Conservation (phyloP, 1,140 invertebrate genomes). For the Brachionus rotundiformis region DNA sequence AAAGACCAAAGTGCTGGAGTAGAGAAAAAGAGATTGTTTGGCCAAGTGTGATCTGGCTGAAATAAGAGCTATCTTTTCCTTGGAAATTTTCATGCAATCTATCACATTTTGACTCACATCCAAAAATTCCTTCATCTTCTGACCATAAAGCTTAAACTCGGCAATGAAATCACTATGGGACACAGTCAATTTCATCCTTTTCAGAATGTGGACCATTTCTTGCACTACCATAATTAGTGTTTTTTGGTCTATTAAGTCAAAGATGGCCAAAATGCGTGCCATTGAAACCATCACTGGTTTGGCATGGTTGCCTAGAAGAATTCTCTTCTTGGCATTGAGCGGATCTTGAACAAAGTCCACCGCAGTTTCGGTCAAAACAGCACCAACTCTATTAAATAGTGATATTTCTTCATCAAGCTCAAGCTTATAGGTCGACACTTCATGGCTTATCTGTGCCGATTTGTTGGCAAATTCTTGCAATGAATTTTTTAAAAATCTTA, state of each 20-base stretch:
- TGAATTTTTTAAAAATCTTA: not conserved
- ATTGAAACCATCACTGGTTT: not conserved
- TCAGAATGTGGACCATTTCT: not conserved
- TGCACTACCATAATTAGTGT: not conserved
- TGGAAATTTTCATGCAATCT: constrained; percentile 2
- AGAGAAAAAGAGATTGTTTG: constrained; percentile 27
- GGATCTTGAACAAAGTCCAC: constrained; percentile 17
- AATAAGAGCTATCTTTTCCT: not conserved
- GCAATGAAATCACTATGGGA: not conserved
- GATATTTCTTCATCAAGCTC: not conserved
- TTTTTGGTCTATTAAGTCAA: constrained; percentile 19
- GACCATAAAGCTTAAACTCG: not conserved
- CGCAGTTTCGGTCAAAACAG: not conserved
- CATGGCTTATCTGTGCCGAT: not conserved
- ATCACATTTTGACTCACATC: constrained; percentile 9
- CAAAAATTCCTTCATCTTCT: not conserved
- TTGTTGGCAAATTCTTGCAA: not conserved
- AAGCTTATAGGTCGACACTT: not conserved
- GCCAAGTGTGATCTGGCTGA: not conserved
- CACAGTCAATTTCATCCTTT: constrained; percentile 16
- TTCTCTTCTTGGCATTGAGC: not conserved
- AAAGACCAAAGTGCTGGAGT: not conserved
- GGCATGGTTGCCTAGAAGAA: not conserved
- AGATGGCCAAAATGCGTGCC: not conserved
- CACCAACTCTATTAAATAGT: not conserved